phyloP scores from a whole-genome alignment of 2,888 invertebrate species.

The Dusona sp. region DNA sequence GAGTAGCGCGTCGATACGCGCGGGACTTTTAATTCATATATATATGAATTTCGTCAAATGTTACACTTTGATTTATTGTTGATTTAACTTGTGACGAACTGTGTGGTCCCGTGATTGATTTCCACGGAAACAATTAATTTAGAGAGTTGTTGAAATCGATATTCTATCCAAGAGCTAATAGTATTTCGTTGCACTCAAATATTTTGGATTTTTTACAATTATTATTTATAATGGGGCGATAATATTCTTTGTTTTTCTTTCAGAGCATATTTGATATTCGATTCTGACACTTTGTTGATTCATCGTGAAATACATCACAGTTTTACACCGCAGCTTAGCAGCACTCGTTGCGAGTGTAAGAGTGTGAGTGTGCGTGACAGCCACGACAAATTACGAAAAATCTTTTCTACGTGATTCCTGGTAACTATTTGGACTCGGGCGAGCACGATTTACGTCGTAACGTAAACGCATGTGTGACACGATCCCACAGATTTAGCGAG shows the following conservation, averaged over 20 bases:
- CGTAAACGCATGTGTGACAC: constrained; percentile 34
- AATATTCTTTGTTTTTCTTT: neutral
- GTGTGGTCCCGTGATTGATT: neutral
- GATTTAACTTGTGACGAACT: neutral
- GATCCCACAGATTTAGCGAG: constrained; percentile 40
- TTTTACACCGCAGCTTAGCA: constrained; percentile 18
- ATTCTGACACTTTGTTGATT: constrained; percentile 59
- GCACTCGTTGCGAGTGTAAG: neutral
- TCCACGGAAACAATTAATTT: neutral
- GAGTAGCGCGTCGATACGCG: too few relatives aligned
- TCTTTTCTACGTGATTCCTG: constrained; percentile 64
- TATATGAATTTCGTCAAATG: too few relatives aligned
- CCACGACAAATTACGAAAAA: constrained; percentile 70
- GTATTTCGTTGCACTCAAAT: neutral
- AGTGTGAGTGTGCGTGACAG: constrained; percentile 48
- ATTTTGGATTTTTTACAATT: neutral
- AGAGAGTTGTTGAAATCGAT: neutral
- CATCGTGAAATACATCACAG: constrained; percentile 27
- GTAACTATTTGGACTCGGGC: constrained; percentile 35
- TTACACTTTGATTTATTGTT: too few relatives aligned
- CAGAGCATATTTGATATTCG: neutral
- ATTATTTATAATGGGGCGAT: neutral
- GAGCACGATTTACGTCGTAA: constrained; percentile 40
- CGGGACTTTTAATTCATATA: too few relatives aligned
- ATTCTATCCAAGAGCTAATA: neutral